Base-by-base conservation (phyloP, 2,113 vertebrate genomes). In the Upupa epops region DNA sequence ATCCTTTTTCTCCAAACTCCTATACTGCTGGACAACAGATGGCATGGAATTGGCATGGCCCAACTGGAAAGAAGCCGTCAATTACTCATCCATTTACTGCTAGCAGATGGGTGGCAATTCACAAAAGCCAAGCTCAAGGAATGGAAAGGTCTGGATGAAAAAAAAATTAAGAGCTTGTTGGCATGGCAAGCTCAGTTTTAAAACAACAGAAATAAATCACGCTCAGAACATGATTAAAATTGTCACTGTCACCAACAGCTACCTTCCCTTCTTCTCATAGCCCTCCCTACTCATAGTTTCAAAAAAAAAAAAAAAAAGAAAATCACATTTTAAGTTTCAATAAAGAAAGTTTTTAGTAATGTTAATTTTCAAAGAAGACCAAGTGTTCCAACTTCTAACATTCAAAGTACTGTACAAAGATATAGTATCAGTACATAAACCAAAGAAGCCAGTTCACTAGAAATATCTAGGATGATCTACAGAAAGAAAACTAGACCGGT, bases 121-220 rank as follows among this genome's bases (percentile, higher is more conserved):
- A 93, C 61, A 95, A 88, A 93, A 97, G 95, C 94, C 96, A 97
- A 97, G 86, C 90, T 94, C 94, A 97, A 96, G 94, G 96, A 97
- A 93, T 80, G 26, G 80, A 94, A 94, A 84, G 69, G 79, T 91
- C 82, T 94, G 86, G 90, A 95, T 71, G 51, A 83, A 91, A 90
- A 91, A 90, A 87, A 79, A 91, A 93, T 73, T 95, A 92, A 87
- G 97, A 94, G 88, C 95, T 93, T 92, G n/a, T 77, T 95, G 94
- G 95, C 55, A 34, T 55, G 13, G 55, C 46, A 78, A 54, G 61
- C 54, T 78, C 84, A 74, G 56, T 89, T 92, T 78, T 94, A 83
- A 70, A 29, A 45, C 89, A 80, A 93, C 69, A 73, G 71, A 92
- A 94, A 94, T 83, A 93, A 94, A 92, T 88, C 88, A 89, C 20